Evolutionary conservation across 1,140 invertebrate genomes (phyloP), one percentile per base, ranked within the genome.

Genomic region (Sycobia sp.): DNA sequence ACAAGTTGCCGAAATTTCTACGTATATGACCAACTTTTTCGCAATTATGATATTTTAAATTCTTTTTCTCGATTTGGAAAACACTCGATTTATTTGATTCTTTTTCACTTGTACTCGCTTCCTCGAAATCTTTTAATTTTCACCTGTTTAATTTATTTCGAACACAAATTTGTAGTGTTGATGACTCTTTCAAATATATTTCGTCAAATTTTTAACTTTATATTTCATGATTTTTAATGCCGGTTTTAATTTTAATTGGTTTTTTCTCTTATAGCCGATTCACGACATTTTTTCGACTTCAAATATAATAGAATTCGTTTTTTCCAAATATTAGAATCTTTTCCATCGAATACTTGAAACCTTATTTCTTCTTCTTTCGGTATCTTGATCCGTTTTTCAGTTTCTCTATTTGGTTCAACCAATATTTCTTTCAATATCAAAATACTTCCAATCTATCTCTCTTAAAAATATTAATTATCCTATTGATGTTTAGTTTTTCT

Each of bases 121-220:
- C 22, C 7, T 46, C 43, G 22, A 20, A 46, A n/a, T 46, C 16
- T n/a, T 46, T 46, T 46, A 13, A 46, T 7, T 41, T 47, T 61
- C 43, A 49, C 32, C 38, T 60, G 58, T 71, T 67, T 5, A 73
- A 25, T 36, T 71, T 71, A 59, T 67, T 65, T 65, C 69, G 49
- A n/a, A 58, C 50, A 32, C 67, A 49, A 41, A 73, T 72, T 59
- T 73, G 71, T 43, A 73, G 39, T 23, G 68, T 69, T 62, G 70
- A 68, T 43, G 72, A 74, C 54, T 72, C 44, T 53, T 67, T 72
- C 14, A 68, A 39, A 65, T 72, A 74, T 44, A 72, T 53, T 32
- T 65, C 11, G 49, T 71, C 69, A 56, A 75, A 69, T 64, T 71
- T 75, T 22, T n/a, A n/a, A n/a, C n/a, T n/a, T n/a, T n/a, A n/a